Conservation (phyloP, 2,113 vertebrate species). For the Lathamus discolor region DNA sequence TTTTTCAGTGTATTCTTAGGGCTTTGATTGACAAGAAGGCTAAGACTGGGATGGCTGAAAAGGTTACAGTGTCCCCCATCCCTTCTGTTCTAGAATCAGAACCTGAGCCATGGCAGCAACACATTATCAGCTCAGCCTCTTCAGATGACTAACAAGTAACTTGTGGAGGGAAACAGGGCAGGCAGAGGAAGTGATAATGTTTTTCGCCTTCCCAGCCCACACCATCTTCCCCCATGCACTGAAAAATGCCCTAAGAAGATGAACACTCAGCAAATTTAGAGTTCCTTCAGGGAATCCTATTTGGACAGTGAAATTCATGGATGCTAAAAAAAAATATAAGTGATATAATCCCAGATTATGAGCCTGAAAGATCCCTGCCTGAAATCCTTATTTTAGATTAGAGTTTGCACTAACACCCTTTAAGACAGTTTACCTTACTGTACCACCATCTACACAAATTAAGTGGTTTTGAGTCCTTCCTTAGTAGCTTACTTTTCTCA, state of each 20-base stretch:
- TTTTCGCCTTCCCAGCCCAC: background rate
- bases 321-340: background rate
- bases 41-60: conserved; percentile 7
- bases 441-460: background rate
- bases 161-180: background rate
- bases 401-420: rapidly evolving
- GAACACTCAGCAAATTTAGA: background rate
- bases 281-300: background rate
- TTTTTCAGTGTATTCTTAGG: conserved; percentile 34
- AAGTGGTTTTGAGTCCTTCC: background rate
- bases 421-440: background rate
- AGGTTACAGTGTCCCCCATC: background rate
- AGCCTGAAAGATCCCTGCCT: background rate
- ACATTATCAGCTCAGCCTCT: background rate
- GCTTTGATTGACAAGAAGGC: conserved; percentile 52
- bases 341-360: background rate
- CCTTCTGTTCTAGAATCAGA: conserved; percentile 17
- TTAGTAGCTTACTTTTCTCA: background rate
- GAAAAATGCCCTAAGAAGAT: background rate
- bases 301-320: background rate
- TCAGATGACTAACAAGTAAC: background rate
- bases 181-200: background rate
- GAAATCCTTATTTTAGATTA: background rate
- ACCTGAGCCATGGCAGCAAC: background rate
- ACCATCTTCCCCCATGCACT: background rate